Evolutionary conservation across 2,797 vertebrate species (phyloP).

Genomic region (Tenualosa thibaudeaui): DNA sequence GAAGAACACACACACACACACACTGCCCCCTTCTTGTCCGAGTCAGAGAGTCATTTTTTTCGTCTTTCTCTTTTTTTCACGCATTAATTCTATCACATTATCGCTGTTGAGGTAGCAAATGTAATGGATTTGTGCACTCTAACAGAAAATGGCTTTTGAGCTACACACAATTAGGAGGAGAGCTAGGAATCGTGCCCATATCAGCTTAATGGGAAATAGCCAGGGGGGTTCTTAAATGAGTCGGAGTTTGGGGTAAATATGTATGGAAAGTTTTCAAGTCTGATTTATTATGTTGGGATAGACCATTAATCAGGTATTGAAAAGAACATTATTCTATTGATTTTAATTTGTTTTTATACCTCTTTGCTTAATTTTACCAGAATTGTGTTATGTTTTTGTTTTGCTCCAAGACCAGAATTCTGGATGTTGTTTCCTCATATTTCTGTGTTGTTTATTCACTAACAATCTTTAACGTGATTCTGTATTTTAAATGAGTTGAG

Average conservation of each 20-base stretch:
- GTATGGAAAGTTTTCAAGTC: slow-evolving; percentile 83
- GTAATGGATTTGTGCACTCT: slow-evolving; percentile 99
- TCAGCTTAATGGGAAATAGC: slow-evolving; percentile 83
- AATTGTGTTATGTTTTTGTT: slow-evolving; percentile 4
- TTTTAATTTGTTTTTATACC: slow-evolving; percentile 83
- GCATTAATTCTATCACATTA: slow-evolving; percentile 95
- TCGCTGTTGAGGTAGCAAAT: slow-evolving; percentile 84
- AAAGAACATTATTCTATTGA: slow-evolving; percentile 82
- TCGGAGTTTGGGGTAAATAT: slow-evolving; percentile 76
- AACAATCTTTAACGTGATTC: not conserved
- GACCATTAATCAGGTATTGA: slow-evolving; percentile 73
- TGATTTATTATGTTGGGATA: slow-evolving; percentile 69
- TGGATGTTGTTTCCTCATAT: not conserved
- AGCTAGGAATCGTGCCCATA: slow-evolving; percentile 81
- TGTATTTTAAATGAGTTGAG: not conserved
- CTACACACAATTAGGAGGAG: slow-evolving; percentile 92
- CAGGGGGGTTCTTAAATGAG: slow-evolving; percentile 79
- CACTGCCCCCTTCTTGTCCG: not conserved
- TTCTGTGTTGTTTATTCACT: slow-evolving; percentile 2
- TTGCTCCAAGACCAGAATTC: not conserved
- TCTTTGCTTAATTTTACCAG: slow-evolving; percentile 62
- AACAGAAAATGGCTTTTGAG: slow-evolving; percentile 99
- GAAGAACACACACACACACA: not conserved
- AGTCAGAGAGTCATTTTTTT: slow-evolving; percentile 63
- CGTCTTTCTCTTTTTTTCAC: slow-evolving; percentile 81